phyloP scores from a whole-genome alignment of 2,797 vertebrate genomes.

The Coccyzus lansbergi region DNA sequence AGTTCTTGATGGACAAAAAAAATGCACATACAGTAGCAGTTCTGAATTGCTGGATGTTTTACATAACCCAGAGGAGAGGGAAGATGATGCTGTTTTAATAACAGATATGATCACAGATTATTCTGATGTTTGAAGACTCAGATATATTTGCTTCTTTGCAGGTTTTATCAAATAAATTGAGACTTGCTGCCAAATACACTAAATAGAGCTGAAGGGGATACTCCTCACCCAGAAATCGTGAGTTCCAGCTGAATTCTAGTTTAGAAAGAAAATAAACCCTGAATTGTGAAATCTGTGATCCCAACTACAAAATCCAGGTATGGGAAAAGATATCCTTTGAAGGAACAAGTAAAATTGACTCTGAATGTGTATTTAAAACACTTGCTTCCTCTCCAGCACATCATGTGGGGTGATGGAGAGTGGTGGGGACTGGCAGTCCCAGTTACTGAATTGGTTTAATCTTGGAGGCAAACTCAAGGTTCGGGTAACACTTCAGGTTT shows the following conservation, averaged over 20 bases:
- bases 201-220: not conserved
- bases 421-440: accelerated
- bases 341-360: not conserved
- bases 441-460: not conserved
- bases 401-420: accelerated
- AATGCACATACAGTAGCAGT: not conserved
- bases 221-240: not conserved
- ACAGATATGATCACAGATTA: not conserved
- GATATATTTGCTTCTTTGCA: not conserved
- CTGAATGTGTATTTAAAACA: not conserved
- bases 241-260: not conserved
- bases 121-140: not conserved
- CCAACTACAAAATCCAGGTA: not conserved
- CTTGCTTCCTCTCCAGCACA: not conserved
- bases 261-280: not conserved
- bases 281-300: not conserved
- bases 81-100: not conserved
- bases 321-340: not conserved
- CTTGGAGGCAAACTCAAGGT: not conserved
- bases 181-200: not conserved
- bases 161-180: not conserved
- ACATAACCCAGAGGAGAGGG: not conserved
- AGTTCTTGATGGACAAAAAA: not conserved
- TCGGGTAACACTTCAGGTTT: not conserved
- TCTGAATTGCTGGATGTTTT: not conserved